Evolutionary conservation across 2,888 invertebrate species (phyloP).

Genomic region (Branchipolynoe longqiensis): DNA sequence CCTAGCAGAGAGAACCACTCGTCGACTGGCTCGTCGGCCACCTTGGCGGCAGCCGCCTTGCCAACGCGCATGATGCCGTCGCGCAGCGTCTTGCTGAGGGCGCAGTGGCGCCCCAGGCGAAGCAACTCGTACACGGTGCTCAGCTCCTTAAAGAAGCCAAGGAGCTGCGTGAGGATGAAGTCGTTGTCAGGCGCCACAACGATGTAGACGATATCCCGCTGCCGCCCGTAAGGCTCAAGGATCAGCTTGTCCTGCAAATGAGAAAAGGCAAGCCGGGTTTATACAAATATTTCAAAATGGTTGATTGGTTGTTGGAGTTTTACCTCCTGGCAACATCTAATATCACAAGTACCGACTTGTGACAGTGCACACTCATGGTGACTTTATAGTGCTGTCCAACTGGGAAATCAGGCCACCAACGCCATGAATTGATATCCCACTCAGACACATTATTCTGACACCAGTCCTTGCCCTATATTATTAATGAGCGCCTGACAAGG

Average conservation of each 20-base stretch:
- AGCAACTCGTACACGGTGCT: constrained; percentile 97
- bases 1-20: constrained; percentile 89
- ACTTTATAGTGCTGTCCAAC: too few species aligned
- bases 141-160: constrained; percentile 94
- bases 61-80: constrained; percentile 94
- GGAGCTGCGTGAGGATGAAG: constrained; percentile 88
- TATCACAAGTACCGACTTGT: too few species aligned
- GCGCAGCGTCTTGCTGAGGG: constrained; percentile 89
- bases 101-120: constrained; percentile 94
- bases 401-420: too few species aligned
- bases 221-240: constrained; percentile 97
- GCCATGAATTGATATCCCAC: too few species aligned
- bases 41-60: constrained; percentile 85
- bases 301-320: too few species aligned
- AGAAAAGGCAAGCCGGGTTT: too few species aligned
- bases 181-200: constrained; percentile 97
- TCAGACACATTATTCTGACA: too few species aligned
- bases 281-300: too few species aligned
- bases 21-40: constrained; percentile 86
- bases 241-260: constrained; percentile 91
- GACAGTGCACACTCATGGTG: too few species aligned
- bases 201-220: constrained; percentile 96
- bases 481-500: too few species aligned
- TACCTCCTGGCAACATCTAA: too few species aligned
- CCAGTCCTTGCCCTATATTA: too few species aligned